A percentile compares a stretch with the other conserved stretches of the same genome.
These are phyloP conservation scores for Aplocera efformata DNA, from an alignment of 2,888 invertebrate species.

Conservation along the genomic window DNA sequence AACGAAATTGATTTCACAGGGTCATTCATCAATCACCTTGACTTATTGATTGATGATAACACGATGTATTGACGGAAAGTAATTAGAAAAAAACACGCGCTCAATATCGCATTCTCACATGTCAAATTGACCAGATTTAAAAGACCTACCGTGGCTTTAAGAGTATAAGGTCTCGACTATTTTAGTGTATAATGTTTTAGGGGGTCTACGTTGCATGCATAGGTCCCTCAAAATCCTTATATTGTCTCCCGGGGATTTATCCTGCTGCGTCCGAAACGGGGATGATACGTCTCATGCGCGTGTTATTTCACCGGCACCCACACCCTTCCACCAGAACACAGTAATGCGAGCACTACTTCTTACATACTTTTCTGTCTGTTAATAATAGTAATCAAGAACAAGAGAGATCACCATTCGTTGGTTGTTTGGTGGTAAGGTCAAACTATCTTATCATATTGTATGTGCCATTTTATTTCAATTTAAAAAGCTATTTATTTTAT, in stretches of 20 bases:
- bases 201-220: too few species aligned
- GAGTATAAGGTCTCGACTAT: constrained; percentile 17
- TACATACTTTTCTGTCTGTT: too few species aligned
- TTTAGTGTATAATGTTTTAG: too few species aligned
- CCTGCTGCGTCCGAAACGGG: too few species aligned
- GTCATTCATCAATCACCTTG: constrained; percentile 70
- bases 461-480: constrained; percentile 50
- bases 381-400: too few species aligned
- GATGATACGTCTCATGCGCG: too few species aligned
- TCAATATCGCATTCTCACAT: constrained; percentile 45
- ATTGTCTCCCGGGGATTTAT: too few species aligned
- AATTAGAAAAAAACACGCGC: constrained; percentile 65
- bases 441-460: constrained; percentile 57
- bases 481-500: constrained; percentile 66
- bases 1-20: constrained; percentile 65
- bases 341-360: too few species aligned
- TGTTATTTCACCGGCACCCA: too few species aligned
- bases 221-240: too few species aligned
- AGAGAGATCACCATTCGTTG: constrained; percentile 35
- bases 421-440: constrained; percentile 41
- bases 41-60: constrained; percentile 74
- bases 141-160: constrained; percentile 29
- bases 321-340: too few species aligned
- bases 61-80: constrained; percentile 63
- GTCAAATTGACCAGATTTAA: constrained; percentile 32